Conservation (phyloP, 2,797 vertebrate species). For the Brachymystax lenok region DNA sequence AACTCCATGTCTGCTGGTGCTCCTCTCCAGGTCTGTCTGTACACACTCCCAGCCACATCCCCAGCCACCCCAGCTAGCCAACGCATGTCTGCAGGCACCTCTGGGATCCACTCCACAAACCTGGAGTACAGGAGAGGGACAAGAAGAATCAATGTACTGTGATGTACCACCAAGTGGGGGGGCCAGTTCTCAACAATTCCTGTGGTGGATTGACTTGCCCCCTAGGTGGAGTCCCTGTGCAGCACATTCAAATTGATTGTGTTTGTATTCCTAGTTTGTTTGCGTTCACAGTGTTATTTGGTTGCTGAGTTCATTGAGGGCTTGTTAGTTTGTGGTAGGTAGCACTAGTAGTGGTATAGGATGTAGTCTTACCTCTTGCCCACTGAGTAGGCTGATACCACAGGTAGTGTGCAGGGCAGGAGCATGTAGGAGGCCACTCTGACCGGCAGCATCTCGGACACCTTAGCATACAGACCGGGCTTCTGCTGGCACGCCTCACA, state of each 20-base stretch:
- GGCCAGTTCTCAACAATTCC: neutral
- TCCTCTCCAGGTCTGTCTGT: constrained; percentile 66
- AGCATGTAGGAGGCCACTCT: constrained; percentile 85
- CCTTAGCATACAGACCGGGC: constrained; percentile 70
- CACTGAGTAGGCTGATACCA: constrained; percentile 80
- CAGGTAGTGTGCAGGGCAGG: constrained; percentile 87
- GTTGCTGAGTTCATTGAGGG: too few species aligned
- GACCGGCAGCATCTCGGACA: constrained; percentile 80
- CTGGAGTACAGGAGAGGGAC: constrained; percentile 55
- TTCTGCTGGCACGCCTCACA: constrained; percentile 78
- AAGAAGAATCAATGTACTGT: neutral
- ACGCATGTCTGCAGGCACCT: constrained; percentile 82
- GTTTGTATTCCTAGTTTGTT: too few species aligned
- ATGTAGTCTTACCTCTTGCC: constrained; percentile 76
- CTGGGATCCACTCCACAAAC: constrained; percentile 89
- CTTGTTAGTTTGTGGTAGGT: too few species aligned
- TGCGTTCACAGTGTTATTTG: too few species aligned
- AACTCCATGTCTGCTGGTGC: neutral
- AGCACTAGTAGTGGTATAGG: neutral
- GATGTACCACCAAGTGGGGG: neutral
- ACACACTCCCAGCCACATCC: constrained; percentile 71
- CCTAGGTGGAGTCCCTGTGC: neutral
- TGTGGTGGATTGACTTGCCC: neutral
- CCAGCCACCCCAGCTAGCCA: constrained; percentile 81
- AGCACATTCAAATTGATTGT: neutral